phyloP scores from a whole-genome alignment of 2,888 invertebrate genomes.

The Neuroscelio doddi region DNA sequence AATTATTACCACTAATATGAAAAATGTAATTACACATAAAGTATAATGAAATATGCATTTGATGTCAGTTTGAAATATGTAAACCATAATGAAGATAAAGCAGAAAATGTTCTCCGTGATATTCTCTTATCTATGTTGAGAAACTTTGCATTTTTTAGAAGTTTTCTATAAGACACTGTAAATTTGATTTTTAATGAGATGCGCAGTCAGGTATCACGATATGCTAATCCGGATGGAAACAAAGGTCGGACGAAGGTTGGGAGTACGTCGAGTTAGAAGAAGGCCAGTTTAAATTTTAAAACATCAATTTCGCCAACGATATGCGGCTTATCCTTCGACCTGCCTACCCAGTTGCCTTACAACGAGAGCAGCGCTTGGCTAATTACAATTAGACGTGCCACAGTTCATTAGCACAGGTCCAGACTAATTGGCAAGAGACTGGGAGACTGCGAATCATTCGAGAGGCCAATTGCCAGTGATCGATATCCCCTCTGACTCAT shows the following conservation, averaged over 20 bases:
- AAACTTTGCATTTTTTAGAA: constrained; percentile 15
- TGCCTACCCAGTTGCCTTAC: constrained; percentile 17
- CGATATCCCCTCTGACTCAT: constrained; percentile 34
- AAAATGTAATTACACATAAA: too few species aligned
- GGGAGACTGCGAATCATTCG: constrained; percentile 46
- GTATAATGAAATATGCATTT: too few species aligned
- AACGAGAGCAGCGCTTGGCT: constrained; percentile 30
- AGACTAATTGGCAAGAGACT: constrained; percentile 51
- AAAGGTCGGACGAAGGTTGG: constrained; percentile 10
- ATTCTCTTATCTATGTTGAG: not conserved
- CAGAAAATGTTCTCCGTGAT: too few species aligned
- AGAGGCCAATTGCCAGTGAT: constrained; percentile 41
- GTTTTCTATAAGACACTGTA: constrained; percentile 6
- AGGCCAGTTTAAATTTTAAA: constrained; percentile 28
- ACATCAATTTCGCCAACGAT: constrained; percentile 30
- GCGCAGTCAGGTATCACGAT: constrained; percentile 27
- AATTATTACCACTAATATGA: too few species aligned
- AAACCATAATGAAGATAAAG: too few species aligned
- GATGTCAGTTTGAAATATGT: too few species aligned
- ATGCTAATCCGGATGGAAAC: constrained; percentile 27
- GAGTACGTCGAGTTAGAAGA: constrained; percentile 7
- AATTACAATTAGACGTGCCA: constrained; percentile 54
- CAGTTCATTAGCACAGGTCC: constrained; percentile 53
- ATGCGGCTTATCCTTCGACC: constrained; percentile 31
- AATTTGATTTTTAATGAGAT: constrained; percentile 30